Conservation (phyloP, 1,140 invertebrate genomes). For the Drosophila bocki region DNA sequence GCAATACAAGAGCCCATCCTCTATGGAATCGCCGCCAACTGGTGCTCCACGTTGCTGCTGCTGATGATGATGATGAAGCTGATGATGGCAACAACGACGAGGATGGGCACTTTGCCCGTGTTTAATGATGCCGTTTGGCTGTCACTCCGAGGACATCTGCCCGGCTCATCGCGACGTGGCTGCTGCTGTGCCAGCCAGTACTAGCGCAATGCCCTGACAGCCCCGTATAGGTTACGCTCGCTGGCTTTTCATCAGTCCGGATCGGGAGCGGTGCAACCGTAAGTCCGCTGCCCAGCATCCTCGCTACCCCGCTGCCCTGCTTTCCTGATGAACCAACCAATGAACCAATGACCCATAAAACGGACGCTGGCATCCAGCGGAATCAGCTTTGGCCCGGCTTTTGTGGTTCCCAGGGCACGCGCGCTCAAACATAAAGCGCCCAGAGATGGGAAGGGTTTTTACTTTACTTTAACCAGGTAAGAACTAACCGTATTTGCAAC, state of each 20-base stretch:
- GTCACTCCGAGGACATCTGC: constrained; percentile 47
- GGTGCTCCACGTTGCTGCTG: constrained; percentile 32
- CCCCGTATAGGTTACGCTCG: constrained; percentile 71
- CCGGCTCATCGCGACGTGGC: constrained; percentile 49
- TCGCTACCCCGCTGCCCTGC: not conserved
- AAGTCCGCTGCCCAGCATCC: constrained; percentile 36
- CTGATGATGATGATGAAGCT: constrained; percentile 40
- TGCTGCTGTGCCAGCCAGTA: constrained; percentile 10
- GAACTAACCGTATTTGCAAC: not conserved
- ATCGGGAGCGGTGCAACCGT: constrained; percentile 22
- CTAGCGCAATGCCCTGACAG: constrained; percentile 42
- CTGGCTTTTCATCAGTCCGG: constrained; percentile 70
- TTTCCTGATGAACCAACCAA: constrained; percentile 27
- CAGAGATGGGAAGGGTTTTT: constrained; percentile 1
- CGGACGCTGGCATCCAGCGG: constrained; percentile 48
- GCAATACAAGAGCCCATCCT: constrained; percentile 24
- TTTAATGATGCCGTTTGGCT: constrained; percentile 80
- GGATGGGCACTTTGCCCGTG: constrained; percentile 74
- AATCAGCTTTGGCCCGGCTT: constrained; percentile 47
- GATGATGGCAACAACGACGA: constrained; percentile 68
- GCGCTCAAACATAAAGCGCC: constrained; percentile 33
- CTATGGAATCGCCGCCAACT: constrained; percentile 40
- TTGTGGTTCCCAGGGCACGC: constrained; percentile 70
- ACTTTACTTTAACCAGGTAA: not conserved
- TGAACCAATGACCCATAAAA: constrained; percentile 83